A percentile compares a stretch with the other conserved stretches of the same genome.
These are phyloP conservation scores for Luffia ferchaultella DNA, from an alignment of 2,888 invertebrate genomes.

Conservation along the genomic window DNA sequence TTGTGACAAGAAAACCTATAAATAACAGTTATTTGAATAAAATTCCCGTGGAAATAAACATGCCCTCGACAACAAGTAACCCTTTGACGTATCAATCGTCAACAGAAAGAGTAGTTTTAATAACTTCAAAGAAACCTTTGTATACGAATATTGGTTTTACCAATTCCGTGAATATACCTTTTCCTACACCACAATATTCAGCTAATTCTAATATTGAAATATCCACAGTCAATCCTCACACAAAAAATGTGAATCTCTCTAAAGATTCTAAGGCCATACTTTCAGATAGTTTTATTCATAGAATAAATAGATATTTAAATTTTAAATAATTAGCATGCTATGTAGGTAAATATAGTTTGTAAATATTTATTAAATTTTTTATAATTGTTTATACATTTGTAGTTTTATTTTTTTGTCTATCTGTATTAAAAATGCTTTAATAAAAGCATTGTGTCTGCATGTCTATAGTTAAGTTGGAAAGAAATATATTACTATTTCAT, in stretches of 20 bases:
- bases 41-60: constrained; percentile 24
- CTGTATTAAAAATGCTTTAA: not conserved
- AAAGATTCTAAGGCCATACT: constrained; percentile 31
- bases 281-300: constrained; percentile 37
- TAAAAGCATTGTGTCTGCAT: not conserved
- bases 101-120: constrained; percentile 32
- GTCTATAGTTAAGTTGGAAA: not conserved
- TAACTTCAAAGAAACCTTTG: constrained; percentile 27
- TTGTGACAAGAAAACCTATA: constrained; percentile 5
- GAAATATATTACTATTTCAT: not conserved
- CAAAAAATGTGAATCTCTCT: constrained; percentile 28
- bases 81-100: constrained; percentile 15
- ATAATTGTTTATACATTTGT: not conserved
- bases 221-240: constrained; percentile 22
- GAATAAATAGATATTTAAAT: constrained; percentile 47
- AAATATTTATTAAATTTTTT: constrained; percentile 6
- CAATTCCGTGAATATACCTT: constrained; percentile 17
- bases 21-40: constrained; percentile 5
- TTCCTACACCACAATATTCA: constrained; percentile 12
- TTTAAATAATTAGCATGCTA: constrained; percentile 21
- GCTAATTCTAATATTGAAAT: constrained; percentile 15
- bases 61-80: constrained; percentile 24
- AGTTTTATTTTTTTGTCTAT: not conserved
- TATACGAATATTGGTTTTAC: constrained; percentile 32
- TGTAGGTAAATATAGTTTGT: constrained; percentile 2